These are phyloP conservation scores for Aurelia coerulea DNA, from an alignment of 30 jellyfish, hydroid and myxozoan genomes.

Conservation along the genomic window DNA sequence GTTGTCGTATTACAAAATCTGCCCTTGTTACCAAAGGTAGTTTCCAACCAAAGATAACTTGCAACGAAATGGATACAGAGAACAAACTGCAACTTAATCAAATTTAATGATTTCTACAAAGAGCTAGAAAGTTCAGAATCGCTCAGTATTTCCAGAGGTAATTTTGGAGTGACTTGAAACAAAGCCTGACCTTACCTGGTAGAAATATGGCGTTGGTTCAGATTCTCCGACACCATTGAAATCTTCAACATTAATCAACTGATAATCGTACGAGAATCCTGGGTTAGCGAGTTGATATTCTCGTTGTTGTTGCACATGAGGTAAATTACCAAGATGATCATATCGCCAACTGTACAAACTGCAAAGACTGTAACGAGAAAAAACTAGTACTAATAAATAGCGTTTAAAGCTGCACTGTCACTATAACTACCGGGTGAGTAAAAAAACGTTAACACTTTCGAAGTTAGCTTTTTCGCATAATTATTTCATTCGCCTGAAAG, in stretches of 20 bases:
- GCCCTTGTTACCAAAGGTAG: not conserved
- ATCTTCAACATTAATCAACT: constrained; percentile 88
- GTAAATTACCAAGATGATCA: constrained; percentile 84
- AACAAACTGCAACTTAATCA: too few relatives aligned
- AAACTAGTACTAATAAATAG: not conserved
- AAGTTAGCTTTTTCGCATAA: too few relatives aligned
- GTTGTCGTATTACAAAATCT: too few relatives aligned
- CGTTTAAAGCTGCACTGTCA: too few relatives aligned
- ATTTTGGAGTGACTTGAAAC: not conserved
- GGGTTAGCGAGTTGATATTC: constrained; percentile 87
- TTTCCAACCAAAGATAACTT: not conserved
- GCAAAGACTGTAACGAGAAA: constrained; percentile 73
- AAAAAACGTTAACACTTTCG: too few relatives aligned
- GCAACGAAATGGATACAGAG: too few relatives aligned
- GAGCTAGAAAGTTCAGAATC: too few relatives aligned
- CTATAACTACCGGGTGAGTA: too few relatives aligned
- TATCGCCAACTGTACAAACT: constrained; percentile 91
- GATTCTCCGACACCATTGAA: constrained; percentile 98
- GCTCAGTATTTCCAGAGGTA: not conserved
- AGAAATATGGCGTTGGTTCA: constrained; percentile 92
- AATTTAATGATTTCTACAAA: too few relatives aligned
- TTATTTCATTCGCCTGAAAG: too few relatives aligned
- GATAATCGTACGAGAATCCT: constrained; percentile 92
- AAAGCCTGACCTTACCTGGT: constrained; percentile 66
- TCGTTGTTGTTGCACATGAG: constrained; percentile 71